Percentiles rank a stretch among this genome's conserved stretches.
phyloP scores from a whole-genome alignment of 2,113 vertebrate species.

The Epinephelus lanceolatus region DNA sequence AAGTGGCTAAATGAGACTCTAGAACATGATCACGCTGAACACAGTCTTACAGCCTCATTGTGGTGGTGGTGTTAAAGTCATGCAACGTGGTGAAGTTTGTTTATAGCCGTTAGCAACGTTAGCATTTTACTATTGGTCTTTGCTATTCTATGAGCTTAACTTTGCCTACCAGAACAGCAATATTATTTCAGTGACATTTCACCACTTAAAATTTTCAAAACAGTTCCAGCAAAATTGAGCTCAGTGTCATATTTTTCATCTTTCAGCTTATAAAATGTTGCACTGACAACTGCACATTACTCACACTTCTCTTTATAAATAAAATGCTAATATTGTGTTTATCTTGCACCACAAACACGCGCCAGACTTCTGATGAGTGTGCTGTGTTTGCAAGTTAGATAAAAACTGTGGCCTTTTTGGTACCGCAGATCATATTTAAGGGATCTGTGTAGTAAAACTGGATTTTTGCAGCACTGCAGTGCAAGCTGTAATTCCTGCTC shows the following conservation, averaged over 20 bases:
- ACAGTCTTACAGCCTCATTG: too few relatives aligned
- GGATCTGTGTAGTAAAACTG: slow-evolving; percentile 1
- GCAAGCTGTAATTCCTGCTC: not conserved
- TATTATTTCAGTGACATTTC: not conserved
- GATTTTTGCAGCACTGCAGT: not conserved
- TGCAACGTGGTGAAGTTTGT: too few relatives aligned
- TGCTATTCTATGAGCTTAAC: not conserved
- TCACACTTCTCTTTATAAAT: not conserved
- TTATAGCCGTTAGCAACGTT: too few relatives aligned
- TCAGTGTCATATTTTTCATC: too few relatives aligned
- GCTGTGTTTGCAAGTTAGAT: not conserved
- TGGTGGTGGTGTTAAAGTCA: too few relatives aligned
- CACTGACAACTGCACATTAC: not conserved
- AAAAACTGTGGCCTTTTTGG: not conserved
- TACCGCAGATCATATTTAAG: not conserved
- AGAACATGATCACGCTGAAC: too few relatives aligned
- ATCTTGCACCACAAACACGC: not conserved
- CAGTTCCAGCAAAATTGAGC: not conserved
- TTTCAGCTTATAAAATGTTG: not conserved
- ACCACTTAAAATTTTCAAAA: not conserved
- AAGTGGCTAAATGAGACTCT: not conserved
- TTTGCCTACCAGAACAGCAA: not conserved
- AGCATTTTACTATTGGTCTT: not conserved
- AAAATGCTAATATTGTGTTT: not conserved
- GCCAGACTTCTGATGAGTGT: not conserved